phyloP scores from a whole-genome alignment of 2,113 vertebrate species.

The Blennius ocellaris region DNA sequence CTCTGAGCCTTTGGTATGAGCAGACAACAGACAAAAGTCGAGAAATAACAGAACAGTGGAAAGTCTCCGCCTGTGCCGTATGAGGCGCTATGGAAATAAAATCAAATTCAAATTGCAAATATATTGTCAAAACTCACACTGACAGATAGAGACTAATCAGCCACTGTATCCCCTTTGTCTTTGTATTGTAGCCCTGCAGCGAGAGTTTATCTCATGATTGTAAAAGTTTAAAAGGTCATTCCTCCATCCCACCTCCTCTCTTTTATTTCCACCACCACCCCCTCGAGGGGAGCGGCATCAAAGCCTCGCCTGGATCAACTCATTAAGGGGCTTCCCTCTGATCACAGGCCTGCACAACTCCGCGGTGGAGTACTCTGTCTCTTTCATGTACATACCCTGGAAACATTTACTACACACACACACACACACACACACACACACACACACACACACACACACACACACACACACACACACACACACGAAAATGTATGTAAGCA shows the following conservation, averaged over 20 bases:
- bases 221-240: conserved; percentile 49
- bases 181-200: neutral
- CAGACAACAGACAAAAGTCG: conserved; percentile 7
- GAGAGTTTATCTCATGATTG: conserved; percentile 12
- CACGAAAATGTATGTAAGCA: neutral
- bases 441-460: neutral
- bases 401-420: neutral
- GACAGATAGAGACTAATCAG: too few relatives aligned
- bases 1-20: too few relatives aligned
- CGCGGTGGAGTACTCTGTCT: conserved; percentile 16
- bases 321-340: conserved; percentile 58
- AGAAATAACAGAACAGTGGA: too few relatives aligned
- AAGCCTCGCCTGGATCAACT: conserved; percentile 49
- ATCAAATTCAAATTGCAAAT: too few relatives aligned
- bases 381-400: neutral
- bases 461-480: too few relatives aligned
- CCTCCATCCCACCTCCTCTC: neutral
- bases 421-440: neutral
- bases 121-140: too few relatives aligned
- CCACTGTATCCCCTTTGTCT: neutral
- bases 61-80: too few relatives aligned
- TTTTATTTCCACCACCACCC: conserved; percentile 37
- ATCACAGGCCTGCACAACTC: conserved; percentile 40
- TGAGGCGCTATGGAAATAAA: too few relatives aligned
- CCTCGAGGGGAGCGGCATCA: conserved; percentile 43